Conservation (phyloP, 2,113 vertebrate species). For the Neoarius graeffei region DNA sequence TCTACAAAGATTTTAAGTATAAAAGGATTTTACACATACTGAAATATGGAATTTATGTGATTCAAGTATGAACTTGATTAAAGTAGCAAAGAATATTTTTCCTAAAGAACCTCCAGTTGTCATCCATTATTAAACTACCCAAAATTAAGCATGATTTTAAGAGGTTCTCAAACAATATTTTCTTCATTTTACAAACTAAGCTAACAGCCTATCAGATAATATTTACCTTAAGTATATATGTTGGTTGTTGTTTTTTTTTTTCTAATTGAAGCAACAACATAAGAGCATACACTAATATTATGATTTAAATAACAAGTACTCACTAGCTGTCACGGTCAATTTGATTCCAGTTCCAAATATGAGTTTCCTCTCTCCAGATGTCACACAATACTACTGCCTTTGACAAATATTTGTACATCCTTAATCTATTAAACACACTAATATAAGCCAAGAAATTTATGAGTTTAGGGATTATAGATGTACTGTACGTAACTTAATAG, state of each 20-base stretch:
- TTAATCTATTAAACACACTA: neutral
- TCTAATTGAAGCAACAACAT: neutral
- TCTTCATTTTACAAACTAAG: neutral
- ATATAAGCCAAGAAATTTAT: neutral
- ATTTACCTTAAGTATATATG: neutral
- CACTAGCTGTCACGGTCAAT: constrained; percentile 10
- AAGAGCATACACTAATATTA: neutral
- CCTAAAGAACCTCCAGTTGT: neutral
- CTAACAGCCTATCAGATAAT: neutral
- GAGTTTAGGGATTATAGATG: neutral
- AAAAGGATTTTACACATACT: neutral
- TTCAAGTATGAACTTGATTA: constrained; percentile 28
- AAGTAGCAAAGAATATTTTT: constrained; percentile 44
- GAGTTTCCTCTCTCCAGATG: neutral
- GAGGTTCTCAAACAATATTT: neutral
- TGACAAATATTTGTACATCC: neutral
- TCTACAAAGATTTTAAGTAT: neutral
- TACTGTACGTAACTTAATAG: neutral
- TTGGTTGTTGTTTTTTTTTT: neutral
- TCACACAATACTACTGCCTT: neutral
- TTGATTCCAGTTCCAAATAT: constrained; percentile 14
- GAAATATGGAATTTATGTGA: constrained; percentile 30
- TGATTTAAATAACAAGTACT: neutral
- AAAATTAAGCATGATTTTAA: constrained; percentile 25
- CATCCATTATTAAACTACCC: constrained; percentile 37